Evolutionary conservation across 2,797 vertebrate genomes (phyloP).

Genomic region (Leptoclinus maculatus): DNA sequence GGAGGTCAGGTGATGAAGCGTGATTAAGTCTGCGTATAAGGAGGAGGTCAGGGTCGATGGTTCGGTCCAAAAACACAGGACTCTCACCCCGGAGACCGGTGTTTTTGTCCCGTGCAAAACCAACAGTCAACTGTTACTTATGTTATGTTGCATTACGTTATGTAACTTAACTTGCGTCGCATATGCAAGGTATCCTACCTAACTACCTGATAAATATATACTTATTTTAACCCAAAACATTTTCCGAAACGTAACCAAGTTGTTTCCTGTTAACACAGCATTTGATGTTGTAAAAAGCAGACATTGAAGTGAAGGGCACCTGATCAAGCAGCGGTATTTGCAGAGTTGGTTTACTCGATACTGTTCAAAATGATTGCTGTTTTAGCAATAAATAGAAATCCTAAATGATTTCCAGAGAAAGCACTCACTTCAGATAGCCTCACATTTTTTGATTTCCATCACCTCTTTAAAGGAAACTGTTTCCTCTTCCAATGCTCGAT

Average conservation of each 20-base stretch:
- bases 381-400: background rate
- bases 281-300: background rate
- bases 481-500: slow-evolving; percentile 4
- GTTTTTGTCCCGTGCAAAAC: too few species aligned
- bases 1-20: too few species aligned
- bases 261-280: background rate
- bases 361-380: background rate
- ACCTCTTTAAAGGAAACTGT: slow-evolving; percentile 6
- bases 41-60: too few species aligned
- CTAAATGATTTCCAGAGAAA: background rate
- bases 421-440: background rate
- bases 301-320: background rate
- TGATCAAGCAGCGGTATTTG: background rate
- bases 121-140: too few species aligned
- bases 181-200: background rate
- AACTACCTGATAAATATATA: background rate
- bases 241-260: background rate
- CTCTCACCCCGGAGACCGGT: too few species aligned
- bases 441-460: background rate
- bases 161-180: background rate
- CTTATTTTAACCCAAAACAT: background rate
- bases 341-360: background rate
- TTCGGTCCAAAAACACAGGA: too few species aligned
- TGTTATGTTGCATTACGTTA: background rate
- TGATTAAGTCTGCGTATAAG: too few species aligned